These are phyloP conservation scores for Tanypteryx hageni DNA, from an alignment of 2,888 invertebrate species.

Conservation along the genomic window DNA sequence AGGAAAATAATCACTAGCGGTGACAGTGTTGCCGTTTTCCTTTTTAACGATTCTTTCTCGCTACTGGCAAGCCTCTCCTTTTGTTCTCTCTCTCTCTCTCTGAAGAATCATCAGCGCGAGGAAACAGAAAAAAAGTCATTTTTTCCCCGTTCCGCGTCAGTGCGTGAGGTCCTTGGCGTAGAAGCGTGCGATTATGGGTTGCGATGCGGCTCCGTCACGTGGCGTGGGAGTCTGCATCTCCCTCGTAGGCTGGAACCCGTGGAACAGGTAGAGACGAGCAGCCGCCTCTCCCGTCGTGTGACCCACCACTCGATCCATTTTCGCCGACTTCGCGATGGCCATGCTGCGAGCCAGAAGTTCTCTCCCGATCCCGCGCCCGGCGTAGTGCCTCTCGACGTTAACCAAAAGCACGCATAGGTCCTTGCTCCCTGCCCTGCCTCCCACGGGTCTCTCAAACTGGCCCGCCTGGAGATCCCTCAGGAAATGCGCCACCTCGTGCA, in stretches of 20 bases:
- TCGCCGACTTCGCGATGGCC: conserved; percentile 60
- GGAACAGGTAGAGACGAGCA: conserved; percentile 34
- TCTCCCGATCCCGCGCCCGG: conserved; percentile 67
- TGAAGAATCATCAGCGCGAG: neutral
- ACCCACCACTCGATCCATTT: conserved; percentile 42
- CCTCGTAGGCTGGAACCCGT: conserved; percentile 47
- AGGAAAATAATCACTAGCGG: conserved; percentile 35
- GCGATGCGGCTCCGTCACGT: neutral
- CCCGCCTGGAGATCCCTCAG: conserved; percentile 58
- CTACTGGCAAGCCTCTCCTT: conserved; percentile 9
- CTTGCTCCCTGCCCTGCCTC: conserved; percentile 41
- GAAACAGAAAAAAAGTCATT: neutral
- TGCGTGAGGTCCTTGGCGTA: conserved; percentile 54
- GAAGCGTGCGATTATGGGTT: conserved; percentile 48
- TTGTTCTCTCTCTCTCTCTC: neutral
- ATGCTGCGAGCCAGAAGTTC: conserved; percentile 66
- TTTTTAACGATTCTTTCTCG: neutral
- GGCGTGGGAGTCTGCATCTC: conserved; percentile 14
- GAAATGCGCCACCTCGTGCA: conserved; percentile 47
- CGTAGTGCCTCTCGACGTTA: conserved; percentile 67
- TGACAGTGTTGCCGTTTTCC: conserved; percentile 43
- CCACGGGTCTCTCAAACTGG: conserved; percentile 68
- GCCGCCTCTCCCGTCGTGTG: conserved; percentile 57
- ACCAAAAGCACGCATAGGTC: conserved; percentile 66
- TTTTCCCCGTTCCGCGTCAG: conserved; percentile 41